Evolutionary conservation across 2,113 vertebrate species (phyloP), one percentile per base, ranked within the genome.

Genomic region (Eidolon helvum): DNA sequence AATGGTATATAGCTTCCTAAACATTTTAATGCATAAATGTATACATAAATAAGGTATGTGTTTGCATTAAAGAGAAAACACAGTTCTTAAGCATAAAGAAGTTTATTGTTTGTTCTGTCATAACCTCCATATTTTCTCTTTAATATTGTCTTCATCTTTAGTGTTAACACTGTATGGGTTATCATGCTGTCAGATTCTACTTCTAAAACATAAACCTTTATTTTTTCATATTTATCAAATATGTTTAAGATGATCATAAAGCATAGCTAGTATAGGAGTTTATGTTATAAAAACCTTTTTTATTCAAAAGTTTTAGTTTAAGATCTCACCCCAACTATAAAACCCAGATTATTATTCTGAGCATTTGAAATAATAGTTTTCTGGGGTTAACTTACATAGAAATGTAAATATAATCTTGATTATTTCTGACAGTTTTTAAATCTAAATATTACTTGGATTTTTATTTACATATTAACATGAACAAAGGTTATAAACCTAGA

Each of bases 41-140:
- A 71, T 10, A 55, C 1, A 83, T 53, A 43, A 33, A 77, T 72
- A 45, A 66, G 0, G 40, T 19, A 5, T 43, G 2, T 75, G 19
- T 53, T 71, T 89, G 12, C 6, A 48, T 92, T 96, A 79, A 84
- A 85, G 38, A 84, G 83, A 88, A 92, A 89, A 77, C 8, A 91
- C 24, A n/a, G 35, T 43, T 48, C 35, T 87, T 91, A 83, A 57
- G 16, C 26, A 16, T 66, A 71, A 18, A 86, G 15, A 80, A 33
- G 33, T 50, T 87, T 87, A 82, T 35, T 28, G 22, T 89, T 38
- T 79, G 5, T 35, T 40, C 2, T 9, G 84, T 30, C 10, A 71
- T 88, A 55, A 24, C 4, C 12, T 95, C 21, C 7, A 68, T 38
- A 18, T 50, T 77, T 87, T 79, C 28, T 87, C 12, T 66, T 1